phyloP scores from a whole-genome alignment of 2,888 invertebrate species.

The Malachius bipustulatus region DNA sequence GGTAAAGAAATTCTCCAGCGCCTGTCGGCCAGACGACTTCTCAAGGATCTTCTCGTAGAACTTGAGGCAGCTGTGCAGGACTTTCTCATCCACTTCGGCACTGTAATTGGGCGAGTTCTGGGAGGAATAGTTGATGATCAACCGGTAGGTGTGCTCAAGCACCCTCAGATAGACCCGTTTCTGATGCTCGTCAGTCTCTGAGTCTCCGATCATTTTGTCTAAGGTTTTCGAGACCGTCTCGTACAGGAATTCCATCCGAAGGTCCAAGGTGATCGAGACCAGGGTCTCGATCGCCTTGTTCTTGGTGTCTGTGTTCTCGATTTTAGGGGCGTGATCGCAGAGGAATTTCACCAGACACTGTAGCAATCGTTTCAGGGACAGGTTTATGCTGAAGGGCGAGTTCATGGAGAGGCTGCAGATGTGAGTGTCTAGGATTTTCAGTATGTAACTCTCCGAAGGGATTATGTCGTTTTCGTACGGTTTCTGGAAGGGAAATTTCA shows the following conservation, averaged over 20 bases:
- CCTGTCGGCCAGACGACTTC: constrained; percentile 66
- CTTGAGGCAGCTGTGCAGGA: constrained; percentile 56
- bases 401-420: constrained; percentile 51
- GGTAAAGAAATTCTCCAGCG: constrained; percentile 71
- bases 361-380: constrained; percentile 52
- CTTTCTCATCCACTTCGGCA: constrained; percentile 44
- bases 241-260: constrained; percentile 61
- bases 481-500: constrained; percentile 39
- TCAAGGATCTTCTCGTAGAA: constrained; percentile 82
- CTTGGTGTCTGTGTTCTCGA: constrained; percentile 51
- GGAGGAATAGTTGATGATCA: constrained; percentile 49
- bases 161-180: constrained; percentile 52
- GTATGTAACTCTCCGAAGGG: constrained; percentile 71
- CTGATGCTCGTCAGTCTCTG: constrained; percentile 53
- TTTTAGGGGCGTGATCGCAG: constrained; percentile 47
- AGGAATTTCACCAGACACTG: constrained; percentile 53
- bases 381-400: constrained; percentile 45
- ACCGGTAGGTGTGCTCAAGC: constrained; percentile 53
- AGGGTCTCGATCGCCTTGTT: constrained; percentile 55
- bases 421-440: constrained; percentile 60
- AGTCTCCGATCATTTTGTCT: constrained; percentile 49
- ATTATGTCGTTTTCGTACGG: constrained; percentile 66
- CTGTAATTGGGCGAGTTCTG: constrained; percentile 19
- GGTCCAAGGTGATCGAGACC: constrained; percentile 65
- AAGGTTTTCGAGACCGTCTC: constrained; percentile 51